Conservation (phyloP, 1,140 invertebrate genomes). For the Stratiolaelaps scimitus region DNA sequence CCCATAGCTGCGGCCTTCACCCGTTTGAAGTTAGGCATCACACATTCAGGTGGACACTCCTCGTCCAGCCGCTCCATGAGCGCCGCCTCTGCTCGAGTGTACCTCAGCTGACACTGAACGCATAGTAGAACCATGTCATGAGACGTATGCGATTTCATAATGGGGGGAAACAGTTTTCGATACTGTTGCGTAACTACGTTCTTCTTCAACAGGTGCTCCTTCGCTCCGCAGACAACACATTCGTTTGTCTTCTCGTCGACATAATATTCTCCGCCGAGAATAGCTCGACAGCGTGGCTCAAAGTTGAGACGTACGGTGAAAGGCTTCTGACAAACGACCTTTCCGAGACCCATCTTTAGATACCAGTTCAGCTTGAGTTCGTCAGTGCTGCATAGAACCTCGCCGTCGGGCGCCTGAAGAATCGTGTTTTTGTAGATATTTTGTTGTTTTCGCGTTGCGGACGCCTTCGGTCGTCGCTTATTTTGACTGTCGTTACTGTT, state of each 20-base stretch:
- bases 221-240: slow-evolving; percentile 67
- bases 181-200: slow-evolving; percentile 72
- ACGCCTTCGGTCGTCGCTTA: background rate
- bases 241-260: slow-evolving; percentile 58
- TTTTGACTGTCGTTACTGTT: background rate
- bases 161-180: slow-evolving; percentile 63
- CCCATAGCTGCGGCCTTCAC: slow-evolving; percentile 39
- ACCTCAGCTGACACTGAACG: slow-evolving; percentile 55
- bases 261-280: slow-evolving; percentile 54
- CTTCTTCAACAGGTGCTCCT: slow-evolving; percentile 58
- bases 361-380: slow-evolving; percentile 67
- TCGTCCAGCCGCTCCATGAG: slow-evolving; percentile 51
- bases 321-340: slow-evolving; percentile 52
- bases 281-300: slow-evolving; percentile 60
- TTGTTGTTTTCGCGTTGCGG: background rate
- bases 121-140: slow-evolving; percentile 69
- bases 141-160: slow-evolving; percentile 67
- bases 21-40: slow-evolving; percentile 37
- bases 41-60: slow-evolving; percentile 50
- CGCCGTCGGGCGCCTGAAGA: slow-evolving; percentile 62
- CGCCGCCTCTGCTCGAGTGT: slow-evolving; percentile 53
- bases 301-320: slow-evolving; percentile 61
- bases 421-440: slow-evolving; percentile 63
- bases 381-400: slow-evolving; percentile 63
- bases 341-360: slow-evolving; percentile 53